phyloP scores from a whole-genome alignment of 2,888 invertebrate genomes.

The Lydus trimaculatus region DNA sequence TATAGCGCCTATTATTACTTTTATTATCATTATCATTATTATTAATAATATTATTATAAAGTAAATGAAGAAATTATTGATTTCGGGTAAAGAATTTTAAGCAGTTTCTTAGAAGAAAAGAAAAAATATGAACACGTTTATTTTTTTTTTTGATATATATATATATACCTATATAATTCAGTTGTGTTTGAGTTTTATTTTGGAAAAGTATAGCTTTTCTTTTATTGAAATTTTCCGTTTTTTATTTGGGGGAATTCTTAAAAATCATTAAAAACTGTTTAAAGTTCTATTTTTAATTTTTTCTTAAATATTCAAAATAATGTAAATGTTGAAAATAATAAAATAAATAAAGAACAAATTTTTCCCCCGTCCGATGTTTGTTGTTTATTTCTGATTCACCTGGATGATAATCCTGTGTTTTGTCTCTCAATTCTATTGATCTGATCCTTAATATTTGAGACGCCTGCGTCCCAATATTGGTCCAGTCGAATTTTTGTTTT shows the following conservation, averaged over 20 bases:
- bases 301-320: conserved; percentile 26
- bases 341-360: conserved; percentile 29
- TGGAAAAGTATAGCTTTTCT: conserved; percentile 10
- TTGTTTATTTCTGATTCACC: conserved; percentile 1
- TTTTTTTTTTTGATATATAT: conserved; percentile 12
- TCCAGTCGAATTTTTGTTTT: conserved; percentile 23
- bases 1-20: conserved; percentile 16
- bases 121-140: background rate
- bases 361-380: conserved; percentile 24
- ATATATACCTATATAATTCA: background rate
- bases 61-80: background rate
- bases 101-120: conserved; percentile 35
- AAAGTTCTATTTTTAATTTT: conserved; percentile 39
- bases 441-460: conserved; percentile 16
- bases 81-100: conserved; percentile 45
- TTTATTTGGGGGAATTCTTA: conserved; percentile 19
- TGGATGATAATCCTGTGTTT: background rate
- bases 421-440: conserved; percentile 42
- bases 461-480: conserved; percentile 39
- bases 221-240: background rate
- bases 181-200: conserved; percentile 20
- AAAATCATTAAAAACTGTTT: conserved; percentile 35
- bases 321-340: conserved; percentile 29
- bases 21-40: conserved; percentile 1
- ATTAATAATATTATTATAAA: background rate